These are phyloP conservation scores for Phyllotis vaccarum DNA, from an alignment of 2,797 vertebrate genomes.

Conservation along the genomic window DNA sequence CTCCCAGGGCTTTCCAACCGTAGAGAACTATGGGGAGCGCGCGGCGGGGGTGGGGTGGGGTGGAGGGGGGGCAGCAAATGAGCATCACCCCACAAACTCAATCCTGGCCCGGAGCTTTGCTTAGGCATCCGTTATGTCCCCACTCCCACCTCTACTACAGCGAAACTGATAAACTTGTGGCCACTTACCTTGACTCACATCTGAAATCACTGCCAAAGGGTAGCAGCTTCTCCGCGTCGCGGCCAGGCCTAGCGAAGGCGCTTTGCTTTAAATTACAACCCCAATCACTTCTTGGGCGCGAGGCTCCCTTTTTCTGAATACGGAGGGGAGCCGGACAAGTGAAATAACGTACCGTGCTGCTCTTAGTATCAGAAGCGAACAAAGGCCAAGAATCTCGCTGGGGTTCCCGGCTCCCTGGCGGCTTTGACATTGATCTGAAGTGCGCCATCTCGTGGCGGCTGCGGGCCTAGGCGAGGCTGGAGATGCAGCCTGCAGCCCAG, in stretches of 20 bases:
- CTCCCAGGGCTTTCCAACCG: slow-evolving; percentile 47
- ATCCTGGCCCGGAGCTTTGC: background rate
- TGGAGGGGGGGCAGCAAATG: background rate
- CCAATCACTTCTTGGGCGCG: slow-evolving; percentile 58
- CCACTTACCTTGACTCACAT: slow-evolving; percentile 87
- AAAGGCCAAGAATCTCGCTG: slow-evolving; percentile 89
- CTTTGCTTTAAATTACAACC: slow-evolving; percentile 52
- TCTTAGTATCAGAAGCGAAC: slow-evolving; percentile 89
- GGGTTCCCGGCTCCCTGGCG: slow-evolving; percentile 89
- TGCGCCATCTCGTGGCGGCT: slow-evolving; percentile 95
- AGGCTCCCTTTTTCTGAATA: slow-evolving; percentile 33
- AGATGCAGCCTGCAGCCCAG: slow-evolving; percentile 26
- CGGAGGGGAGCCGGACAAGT: slow-evolving; percentile 79
- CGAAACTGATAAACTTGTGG: slow-evolving; percentile 65
- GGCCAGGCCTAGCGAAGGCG: slow-evolving; percentile 39
- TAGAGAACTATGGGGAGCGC: background rate
- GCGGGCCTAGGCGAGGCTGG: slow-evolving; percentile 52
- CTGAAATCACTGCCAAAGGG: slow-evolving; percentile 75
- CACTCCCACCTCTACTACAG: slow-evolving; percentile 13
- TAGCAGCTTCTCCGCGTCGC: slow-evolving; percentile 44
- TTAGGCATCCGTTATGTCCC: slow-evolving; percentile 36
- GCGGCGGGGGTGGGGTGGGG: too few species aligned
- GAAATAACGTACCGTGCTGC: slow-evolving; percentile 87
- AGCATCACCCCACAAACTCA: slow-evolving; percentile 30
- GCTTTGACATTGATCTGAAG: slow-evolving; percentile 99